phyloP scores from a whole-genome alignment of 2,888 invertebrate species.

The Chaetogeoica ovagalla region DNA sequence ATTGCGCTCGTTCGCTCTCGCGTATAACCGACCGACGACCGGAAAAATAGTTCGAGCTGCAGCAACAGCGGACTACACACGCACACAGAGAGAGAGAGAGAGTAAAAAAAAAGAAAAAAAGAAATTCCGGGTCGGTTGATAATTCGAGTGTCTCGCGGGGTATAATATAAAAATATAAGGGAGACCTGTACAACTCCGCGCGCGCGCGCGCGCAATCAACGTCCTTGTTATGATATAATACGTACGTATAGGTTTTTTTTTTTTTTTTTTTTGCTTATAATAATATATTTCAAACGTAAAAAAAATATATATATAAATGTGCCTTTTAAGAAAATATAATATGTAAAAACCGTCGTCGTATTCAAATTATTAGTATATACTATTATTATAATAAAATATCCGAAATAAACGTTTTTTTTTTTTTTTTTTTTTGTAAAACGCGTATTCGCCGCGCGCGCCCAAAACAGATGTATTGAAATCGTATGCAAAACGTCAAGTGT shows the following conservation, averaged over 20 bases:
- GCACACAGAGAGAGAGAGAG: too few species aligned
- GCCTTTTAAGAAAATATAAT: slow-evolving; percentile 33
- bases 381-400: background rate
- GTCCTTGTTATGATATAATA: slow-evolving; percentile 33
- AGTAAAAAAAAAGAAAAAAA: too few species aligned
- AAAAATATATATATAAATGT: background rate
- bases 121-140: slow-evolving; percentile 30
- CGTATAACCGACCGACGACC: slow-evolving; percentile 13
- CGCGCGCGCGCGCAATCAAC: slow-evolving; percentile 19
- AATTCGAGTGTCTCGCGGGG: slow-evolving; percentile 38
- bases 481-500: slow-evolving; percentile 52
- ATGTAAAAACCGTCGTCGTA: slow-evolving; percentile 47
- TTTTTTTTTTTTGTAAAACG: too few species aligned
- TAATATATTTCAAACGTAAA: slow-evolving; percentile 13
- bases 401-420: background rate
- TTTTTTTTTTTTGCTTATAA: slow-evolving; percentile 38
- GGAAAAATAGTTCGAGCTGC: slow-evolving; percentile 32
- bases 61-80: too few species aligned
- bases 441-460: background rate
- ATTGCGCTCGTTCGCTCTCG: background rate
- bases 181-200: too few species aligned
- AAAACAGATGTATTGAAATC: slow-evolving; percentile 48
- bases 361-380: slow-evolving; percentile 24
- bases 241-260: background rate
- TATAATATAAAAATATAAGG: background rate